Evolutionary conservation across 1,140 invertebrate genomes (phyloP).

Genomic region (Diprion similis): DNA sequence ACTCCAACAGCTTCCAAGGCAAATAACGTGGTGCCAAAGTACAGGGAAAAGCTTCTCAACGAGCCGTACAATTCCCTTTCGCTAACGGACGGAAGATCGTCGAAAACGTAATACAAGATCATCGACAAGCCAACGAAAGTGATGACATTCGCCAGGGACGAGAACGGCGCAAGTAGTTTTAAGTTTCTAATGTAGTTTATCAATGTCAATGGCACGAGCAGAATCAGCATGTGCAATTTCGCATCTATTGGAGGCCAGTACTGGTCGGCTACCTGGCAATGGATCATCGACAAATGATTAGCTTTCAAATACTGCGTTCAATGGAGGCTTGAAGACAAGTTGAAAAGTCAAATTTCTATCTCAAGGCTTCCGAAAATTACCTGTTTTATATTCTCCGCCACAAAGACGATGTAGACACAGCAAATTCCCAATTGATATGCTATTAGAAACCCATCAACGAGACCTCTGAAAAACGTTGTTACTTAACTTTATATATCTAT

Average conservation of each 20-base stretch:
- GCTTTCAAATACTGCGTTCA: neutral
- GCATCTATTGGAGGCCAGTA: conserved; percentile 51
- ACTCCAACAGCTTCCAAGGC: conserved; percentile 90
- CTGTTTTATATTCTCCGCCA: conserved; percentile 76
- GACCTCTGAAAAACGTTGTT: conserved; percentile 49
- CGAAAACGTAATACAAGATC: conserved; percentile 73
- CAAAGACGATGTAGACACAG: conserved; percentile 88
- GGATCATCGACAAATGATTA: neutral
- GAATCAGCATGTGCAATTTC: conserved; percentile 66
- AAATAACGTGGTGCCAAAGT: conserved; percentile 88
- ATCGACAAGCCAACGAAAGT: conserved; percentile 75
- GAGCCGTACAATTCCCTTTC: conserved; percentile 66
- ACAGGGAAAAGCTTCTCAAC: conserved; percentile 70
- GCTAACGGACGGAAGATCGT: conserved; percentile 65
- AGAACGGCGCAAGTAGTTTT: conserved; percentile 82
- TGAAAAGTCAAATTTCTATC: conserved; percentile 50
- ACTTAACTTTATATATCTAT: too few species aligned
- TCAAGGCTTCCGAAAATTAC: conserved; percentile 50
- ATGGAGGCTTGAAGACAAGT: conserved; percentile 19
- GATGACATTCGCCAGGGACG: conserved; percentile 78
- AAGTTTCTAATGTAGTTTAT: conserved; percentile 80
- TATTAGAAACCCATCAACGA: conserved; percentile 77
- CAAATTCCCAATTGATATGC: conserved; percentile 90
- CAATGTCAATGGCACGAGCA: conserved; percentile 73
- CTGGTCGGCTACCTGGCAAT: conserved; percentile 56